These are phyloP conservation scores for Caradrina clavipalpis DNA, from an alignment of 2,888 invertebrate species.

Conservation along the genomic window DNA sequence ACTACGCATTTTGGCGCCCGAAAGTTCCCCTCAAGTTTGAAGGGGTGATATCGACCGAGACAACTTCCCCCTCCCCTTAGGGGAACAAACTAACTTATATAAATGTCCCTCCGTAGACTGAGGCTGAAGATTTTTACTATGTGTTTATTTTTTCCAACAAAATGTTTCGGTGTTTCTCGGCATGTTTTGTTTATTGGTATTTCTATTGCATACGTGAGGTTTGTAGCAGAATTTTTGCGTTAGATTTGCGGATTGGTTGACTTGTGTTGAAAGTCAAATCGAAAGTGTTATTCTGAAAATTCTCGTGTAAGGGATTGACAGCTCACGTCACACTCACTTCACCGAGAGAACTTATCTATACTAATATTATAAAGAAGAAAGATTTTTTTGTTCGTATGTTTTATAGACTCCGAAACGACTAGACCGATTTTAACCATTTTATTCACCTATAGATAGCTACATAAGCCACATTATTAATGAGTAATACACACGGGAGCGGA, in stretches of 20 bases:
- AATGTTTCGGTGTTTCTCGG: conserved; percentile 29
- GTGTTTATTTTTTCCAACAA: conserved; percentile 56
- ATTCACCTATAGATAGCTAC: too few relatives aligned
- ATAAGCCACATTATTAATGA: too few relatives aligned
- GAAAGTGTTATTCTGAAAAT: too few relatives aligned
- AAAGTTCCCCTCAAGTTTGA: conserved; percentile 47
- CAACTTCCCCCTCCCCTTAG: conserved; percentile 32
- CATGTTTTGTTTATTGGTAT: conserved; percentile 30
- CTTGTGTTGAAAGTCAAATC: background rate
- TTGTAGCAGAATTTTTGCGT: background rate
- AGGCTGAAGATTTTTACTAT: conserved; percentile 55
- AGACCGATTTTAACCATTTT: too few relatives aligned
- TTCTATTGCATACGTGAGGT: conserved; percentile 13
- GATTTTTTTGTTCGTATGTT: too few relatives aligned
- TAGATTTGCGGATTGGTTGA: background rate
- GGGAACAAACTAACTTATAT: conserved; percentile 61
- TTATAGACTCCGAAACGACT: too few relatives aligned
- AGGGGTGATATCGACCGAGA: conserved; percentile 65
- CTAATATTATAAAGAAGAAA: too few relatives aligned
- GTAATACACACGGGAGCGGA: too few relatives aligned
- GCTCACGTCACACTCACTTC: too few relatives aligned
- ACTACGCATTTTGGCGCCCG: conserved; percentile 17
- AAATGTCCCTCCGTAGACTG: conserved; percentile 53
- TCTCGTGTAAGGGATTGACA: too few relatives aligned
- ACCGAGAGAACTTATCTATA: too few relatives aligned